These are phyloP conservation scores for Andrena marginata DNA, from an alignment of 2,888 invertebrate species.

Conservation along the genomic window DNA sequence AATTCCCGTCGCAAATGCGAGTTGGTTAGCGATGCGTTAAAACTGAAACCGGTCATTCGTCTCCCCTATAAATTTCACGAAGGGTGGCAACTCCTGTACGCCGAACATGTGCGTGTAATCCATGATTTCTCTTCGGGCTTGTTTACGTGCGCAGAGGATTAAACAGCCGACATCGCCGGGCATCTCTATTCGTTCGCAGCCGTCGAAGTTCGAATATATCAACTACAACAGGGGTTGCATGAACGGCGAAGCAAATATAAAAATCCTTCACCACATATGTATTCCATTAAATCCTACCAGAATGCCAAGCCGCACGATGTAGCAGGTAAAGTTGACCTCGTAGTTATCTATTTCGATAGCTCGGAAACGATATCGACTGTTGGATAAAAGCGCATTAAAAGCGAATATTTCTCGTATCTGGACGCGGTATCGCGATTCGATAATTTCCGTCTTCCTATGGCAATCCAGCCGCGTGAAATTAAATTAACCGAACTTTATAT, in stretches of 20 bases:
- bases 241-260: not conserved
- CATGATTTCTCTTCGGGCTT: not conserved
- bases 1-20: conserved; percentile 69
- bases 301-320: not conserved
- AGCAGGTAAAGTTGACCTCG: not conserved
- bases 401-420: not conserved
- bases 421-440: conserved; percentile 31
- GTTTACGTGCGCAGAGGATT: not conserved
- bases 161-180: not conserved
- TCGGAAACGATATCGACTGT: not conserved
- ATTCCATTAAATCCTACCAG: not conserved
- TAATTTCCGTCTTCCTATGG: not conserved
- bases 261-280: not conserved
- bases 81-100: not conserved
- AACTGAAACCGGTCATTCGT: conserved; percentile 75
- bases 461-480: conserved; percentile 7
- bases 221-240: too few relatives aligned
- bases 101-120: not conserved
- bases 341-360: not conserved
- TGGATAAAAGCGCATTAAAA: not conserved
- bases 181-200: not conserved
- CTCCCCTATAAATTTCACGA: conserved; percentile 34
- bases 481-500: conserved; percentile 13
- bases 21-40: conserved; percentile 74
- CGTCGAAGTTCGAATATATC: not conserved